Conservation (phyloP, 2,888 invertebrate genomes). For the Oscheius sp. region DNA sequence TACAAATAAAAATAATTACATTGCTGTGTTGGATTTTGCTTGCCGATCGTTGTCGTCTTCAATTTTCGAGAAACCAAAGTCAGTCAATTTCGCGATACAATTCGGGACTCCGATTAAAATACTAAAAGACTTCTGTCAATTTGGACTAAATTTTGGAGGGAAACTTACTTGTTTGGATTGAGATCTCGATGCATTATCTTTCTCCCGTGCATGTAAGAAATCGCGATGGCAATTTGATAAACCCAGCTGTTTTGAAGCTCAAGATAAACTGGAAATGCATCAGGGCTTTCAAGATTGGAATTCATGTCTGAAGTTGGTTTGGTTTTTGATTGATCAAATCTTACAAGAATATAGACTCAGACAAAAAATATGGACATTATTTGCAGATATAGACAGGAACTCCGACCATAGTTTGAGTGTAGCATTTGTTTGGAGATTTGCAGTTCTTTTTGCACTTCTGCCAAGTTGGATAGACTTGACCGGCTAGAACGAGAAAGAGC, state of each 20-base stretch:
- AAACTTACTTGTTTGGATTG: conserved; percentile 12
- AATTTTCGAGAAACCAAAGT: conserved; percentile 7
- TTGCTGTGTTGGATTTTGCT: no score
- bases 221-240: not conserved
- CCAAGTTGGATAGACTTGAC: no score
- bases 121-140: no score
- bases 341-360: not conserved
- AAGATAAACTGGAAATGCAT: not conserved
- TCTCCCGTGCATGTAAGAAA: not conserved
- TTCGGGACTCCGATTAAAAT: not conserved
- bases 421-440: no score
- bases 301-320: not conserved
- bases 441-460: no score
- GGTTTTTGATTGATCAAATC: not conserved
- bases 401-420: no score
- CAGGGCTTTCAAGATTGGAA: not conserved
- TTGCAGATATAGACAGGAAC: no score
- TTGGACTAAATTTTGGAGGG: not conserved
- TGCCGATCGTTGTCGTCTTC: no score
- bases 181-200: conserved; percentile 9
- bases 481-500: no score
- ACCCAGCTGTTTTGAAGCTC: not conserved
- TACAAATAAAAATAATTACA: no score
- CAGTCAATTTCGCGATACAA: not conserved
- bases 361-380: no score